Evolutionary conservation across 2,113 vertebrate genomes (phyloP).

Genomic region (Gila orcuttii): DNA sequence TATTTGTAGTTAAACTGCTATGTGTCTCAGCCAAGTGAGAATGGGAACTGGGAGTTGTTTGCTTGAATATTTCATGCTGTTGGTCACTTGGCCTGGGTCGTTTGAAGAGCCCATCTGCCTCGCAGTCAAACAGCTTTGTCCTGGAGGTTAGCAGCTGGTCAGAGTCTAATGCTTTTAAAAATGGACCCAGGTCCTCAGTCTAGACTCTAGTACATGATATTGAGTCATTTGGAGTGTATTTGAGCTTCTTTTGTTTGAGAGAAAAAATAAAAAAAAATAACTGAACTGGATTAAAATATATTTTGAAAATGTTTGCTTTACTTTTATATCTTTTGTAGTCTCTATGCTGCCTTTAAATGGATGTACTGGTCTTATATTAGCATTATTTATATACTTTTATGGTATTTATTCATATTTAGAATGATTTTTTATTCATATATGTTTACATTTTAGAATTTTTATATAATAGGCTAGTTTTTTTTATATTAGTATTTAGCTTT

Average conservation of each 20-base stretch:
- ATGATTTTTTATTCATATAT: too few relatives aligned
- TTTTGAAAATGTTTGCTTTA: background rate
- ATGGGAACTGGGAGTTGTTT: constrained; percentile 17
- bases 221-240: constrained; percentile 28
- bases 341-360: background rate
- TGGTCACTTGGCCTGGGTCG: constrained; percentile 47
- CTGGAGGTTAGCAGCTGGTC: constrained; percentile 34
- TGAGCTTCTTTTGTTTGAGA: background rate
- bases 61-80: constrained; percentile 59
- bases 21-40: constrained; percentile 57
- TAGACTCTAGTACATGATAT: background rate
- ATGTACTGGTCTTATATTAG: background rate
- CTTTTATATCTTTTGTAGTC: background rate
- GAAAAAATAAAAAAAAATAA: background rate
- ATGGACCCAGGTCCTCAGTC: background rate
- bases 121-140: constrained; percentile 7
- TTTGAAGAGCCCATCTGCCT: constrained; percentile 38
- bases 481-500: too few relatives aligned
- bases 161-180: constrained; percentile 3
- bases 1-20: constrained; percentile 21
- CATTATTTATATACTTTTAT: background rate
- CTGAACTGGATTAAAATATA: background rate
- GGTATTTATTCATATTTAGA: background rate
- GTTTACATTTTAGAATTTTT: too few relatives aligned
- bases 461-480: too few relatives aligned